Evolutionary conservation across 2,797 vertebrate species (phyloP).

Genomic region (Pseudomugil tenellus): DNA sequence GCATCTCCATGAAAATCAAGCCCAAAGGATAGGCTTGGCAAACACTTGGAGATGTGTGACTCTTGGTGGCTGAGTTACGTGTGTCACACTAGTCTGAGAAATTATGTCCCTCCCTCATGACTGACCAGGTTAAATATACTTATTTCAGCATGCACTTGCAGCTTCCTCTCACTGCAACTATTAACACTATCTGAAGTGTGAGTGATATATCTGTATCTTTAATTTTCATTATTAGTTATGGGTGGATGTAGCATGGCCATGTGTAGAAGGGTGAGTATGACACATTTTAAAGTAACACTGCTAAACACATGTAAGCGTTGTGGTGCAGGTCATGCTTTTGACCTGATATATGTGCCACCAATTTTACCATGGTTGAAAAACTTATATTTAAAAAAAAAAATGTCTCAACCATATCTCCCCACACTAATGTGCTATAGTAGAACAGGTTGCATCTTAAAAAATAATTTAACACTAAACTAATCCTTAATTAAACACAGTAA

Average conservation of each 20-base stretch:
- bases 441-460: neutral
- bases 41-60: conserved; percentile 74
- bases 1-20: conserved; percentile 67
- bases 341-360: neutral
- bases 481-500: neutral
- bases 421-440: neutral
- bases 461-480: neutral
- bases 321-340: neutral
- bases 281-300: too few relatives aligned
- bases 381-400: neutral
- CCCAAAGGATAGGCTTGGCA: conserved; percentile 62
- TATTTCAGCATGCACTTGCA: conserved; percentile 50
- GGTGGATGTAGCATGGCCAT: conserved; percentile 4
- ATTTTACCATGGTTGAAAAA: neutral
- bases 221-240: conserved; percentile 12
- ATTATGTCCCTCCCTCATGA: conserved; percentile 67
- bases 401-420: neutral
- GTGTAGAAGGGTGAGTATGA: neutral
- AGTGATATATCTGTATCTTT: neutral
- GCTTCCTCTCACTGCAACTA: conserved; percentile 35
- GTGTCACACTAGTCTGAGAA: conserved; percentile 70
- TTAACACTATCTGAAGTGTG: conserved; percentile 19
- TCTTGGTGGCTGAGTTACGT: conserved; percentile 65
- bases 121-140: conserved; percentile 69
- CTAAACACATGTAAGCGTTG: too few relatives aligned